A percentile compares a stretch with the other conserved stretches of the same genome.
Conservation (phyloP, 2,113 vertebrate species). For the Stigmatopora nigra region DNA sequence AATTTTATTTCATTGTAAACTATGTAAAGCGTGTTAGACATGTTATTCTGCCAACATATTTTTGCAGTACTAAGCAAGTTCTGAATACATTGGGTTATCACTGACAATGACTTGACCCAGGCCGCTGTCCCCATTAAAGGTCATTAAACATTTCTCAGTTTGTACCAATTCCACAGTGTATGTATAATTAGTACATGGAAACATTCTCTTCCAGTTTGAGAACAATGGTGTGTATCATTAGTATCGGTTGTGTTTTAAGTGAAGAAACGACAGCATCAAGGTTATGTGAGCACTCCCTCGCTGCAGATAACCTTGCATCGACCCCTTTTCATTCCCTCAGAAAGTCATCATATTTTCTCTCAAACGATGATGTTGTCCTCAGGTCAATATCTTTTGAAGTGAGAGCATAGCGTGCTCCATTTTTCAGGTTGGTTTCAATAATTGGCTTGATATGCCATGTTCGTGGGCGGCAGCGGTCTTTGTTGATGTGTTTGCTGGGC, state of each 20-base stretch:
- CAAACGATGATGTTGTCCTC: slow-evolving; percentile 34
- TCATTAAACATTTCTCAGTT: too few species aligned
- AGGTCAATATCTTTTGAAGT: slow-evolving; percentile 54
- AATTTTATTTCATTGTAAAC: too few species aligned
- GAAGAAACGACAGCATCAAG: not conserved
- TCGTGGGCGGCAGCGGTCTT: slow-evolving; percentile 27
- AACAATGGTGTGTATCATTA: not conserved
- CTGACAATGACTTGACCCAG: too few species aligned
- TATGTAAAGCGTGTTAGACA: too few species aligned
- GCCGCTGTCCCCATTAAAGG: too few species aligned
- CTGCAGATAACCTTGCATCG: slow-evolving; percentile 17
- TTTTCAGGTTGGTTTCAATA: slow-evolving; percentile 64
- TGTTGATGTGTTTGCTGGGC: slow-evolving; percentile 33
- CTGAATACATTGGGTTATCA: too few species aligned
- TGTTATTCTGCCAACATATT: too few species aligned
- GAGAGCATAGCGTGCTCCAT: slow-evolving; percentile 41
- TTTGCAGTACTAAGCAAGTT: too few species aligned
- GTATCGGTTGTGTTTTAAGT: not conserved
- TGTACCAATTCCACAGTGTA: too few species aligned
- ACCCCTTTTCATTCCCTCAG: slow-evolving; percentile 21
- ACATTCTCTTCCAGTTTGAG: not conserved
- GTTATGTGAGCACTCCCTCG: not conserved
- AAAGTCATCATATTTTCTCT: slow-evolving; percentile 28
- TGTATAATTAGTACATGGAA: too few species aligned
- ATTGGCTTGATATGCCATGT: slow-evolving; percentile 48